Percentiles rank a stretch among this genome's conserved stretches.
These are phyloP conservation scores for Chiroxiphia lanceolata DNA, from an alignment of 2,797 vertebrate species.

Conservation along the genomic window DNA sequence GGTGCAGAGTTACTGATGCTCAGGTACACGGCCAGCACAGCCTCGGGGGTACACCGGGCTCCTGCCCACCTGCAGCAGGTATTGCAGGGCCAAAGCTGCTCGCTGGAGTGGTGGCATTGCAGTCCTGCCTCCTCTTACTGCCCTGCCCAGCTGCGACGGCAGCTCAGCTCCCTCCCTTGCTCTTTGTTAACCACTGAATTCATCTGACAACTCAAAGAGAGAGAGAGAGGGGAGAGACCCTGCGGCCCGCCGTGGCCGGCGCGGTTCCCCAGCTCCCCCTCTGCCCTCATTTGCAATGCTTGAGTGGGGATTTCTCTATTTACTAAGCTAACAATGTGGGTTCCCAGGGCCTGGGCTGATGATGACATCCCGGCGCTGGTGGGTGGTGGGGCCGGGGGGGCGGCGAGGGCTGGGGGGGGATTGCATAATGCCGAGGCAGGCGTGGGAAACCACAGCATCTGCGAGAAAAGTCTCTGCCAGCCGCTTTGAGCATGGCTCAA, in stretches of 20 bases:
- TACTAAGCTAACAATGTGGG: conserved; percentile 73
- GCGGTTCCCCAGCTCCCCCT: conserved; percentile 82
- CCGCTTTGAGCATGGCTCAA: conserved; percentile 65
- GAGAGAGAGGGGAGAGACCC: conserved; percentile 59
- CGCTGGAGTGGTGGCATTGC: neutral
- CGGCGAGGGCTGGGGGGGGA: conserved; percentile 5
- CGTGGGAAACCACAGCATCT: conserved; percentile 71
- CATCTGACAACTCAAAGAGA: conserved; percentile 71
- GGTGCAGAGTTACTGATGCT: neutral
- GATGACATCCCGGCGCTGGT: conserved; percentile 58
- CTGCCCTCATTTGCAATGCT: conserved; percentile 92
- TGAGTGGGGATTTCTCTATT: conserved; percentile 96
- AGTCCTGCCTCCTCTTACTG: neutral
- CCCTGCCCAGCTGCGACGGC: conserved; percentile 50
- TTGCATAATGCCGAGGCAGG: conserved; percentile 58
- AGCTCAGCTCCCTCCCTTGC: conserved; percentile 41
- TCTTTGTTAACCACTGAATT: conserved; percentile 74
- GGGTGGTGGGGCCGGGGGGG: conserved; percentile 59
- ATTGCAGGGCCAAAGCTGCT: neutral
- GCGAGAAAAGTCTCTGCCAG: conserved; percentile 63
- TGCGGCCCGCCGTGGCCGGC: conserved; percentile 32
- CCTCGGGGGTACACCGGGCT: accelerated
- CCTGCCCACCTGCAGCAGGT: neutral
- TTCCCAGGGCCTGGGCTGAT: conserved; percentile 65
- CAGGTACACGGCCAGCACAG: accelerated